Conservation (phyloP, 1,140 invertebrate genomes). For the Hydropsyche tenuis region DNA sequence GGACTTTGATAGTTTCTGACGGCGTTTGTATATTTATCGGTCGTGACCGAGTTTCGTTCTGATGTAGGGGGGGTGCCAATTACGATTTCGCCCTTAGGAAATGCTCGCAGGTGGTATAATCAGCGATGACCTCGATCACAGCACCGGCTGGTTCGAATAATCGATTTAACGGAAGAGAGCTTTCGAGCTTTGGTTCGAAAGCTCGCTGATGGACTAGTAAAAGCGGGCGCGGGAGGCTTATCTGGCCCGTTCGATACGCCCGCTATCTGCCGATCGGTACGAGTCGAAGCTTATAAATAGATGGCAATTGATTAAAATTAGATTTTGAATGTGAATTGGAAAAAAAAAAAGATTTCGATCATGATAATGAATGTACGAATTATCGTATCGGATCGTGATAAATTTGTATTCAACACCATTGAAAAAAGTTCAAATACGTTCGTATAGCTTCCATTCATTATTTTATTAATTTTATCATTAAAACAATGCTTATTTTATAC, state of each 20-base stretch:
- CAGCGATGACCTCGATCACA: slow-evolving; percentile 14
- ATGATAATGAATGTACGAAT: too few relatives aligned
- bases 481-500: too few relatives aligned
- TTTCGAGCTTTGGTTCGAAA: slow-evolving; percentile 13
- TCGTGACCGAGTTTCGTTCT: neutral
- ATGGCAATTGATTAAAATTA: too few relatives aligned
- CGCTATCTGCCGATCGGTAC: too few relatives aligned
- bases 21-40: slow-evolving; percentile 3
- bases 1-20: slow-evolving; percentile 8
- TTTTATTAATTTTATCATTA: too few relatives aligned
- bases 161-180: slow-evolving; percentile 8
- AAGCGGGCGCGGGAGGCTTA: neutral
- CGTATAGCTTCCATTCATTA: too few relatives aligned
- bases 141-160: neutral
- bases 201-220: slow-evolving; percentile 10
- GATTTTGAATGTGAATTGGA: too few relatives aligned
- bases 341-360: too few relatives aligned
- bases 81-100: neutral
- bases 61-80: neutral
- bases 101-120: slow-evolving; percentile 1
- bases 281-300: too few relatives aligned
- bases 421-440: too few relatives aligned
- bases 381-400: too few relatives aligned
- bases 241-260: neutral
- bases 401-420: too few relatives aligned